phyloP scores from a whole-genome alignment of 2,113 vertebrate species.

The Odontesthes bonariensis region DNA sequence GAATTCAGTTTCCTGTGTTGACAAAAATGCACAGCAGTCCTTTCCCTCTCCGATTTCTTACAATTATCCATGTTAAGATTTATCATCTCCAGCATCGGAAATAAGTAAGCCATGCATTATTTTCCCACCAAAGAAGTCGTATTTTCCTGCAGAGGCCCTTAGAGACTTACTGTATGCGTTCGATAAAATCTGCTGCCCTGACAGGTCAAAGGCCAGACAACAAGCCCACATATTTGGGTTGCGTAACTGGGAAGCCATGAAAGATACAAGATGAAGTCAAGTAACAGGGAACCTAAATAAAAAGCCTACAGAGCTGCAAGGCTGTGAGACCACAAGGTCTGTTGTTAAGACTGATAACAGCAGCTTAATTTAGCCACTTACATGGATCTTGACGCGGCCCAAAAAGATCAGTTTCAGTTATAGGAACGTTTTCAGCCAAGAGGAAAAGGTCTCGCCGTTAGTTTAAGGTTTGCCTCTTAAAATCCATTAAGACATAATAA shows the following conservation, averaged over 20 bases:
- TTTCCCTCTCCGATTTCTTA: slow-evolving; percentile 15
- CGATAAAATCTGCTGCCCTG: not conserved
- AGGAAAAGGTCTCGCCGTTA: too few relatives aligned
- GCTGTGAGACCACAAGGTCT: not conserved
- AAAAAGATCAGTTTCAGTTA: too few relatives aligned
- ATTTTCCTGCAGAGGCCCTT: slow-evolving; percentile 4
- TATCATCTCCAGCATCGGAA: slow-evolving; percentile 2
- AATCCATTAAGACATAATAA: too few relatives aligned
- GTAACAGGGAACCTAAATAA: not conserved
- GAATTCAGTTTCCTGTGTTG: slow-evolving; percentile 77
- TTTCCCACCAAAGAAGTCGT: not conserved
- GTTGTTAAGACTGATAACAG: not conserved
- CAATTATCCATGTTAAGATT: not conserved
- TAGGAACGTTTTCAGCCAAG: too few relatives aligned
- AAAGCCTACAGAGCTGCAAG: not conserved
- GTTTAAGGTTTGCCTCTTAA: too few relatives aligned
- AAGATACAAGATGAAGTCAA: not conserved
- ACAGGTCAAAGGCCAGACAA: not conserved
- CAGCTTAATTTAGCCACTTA: not conserved
- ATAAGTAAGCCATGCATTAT: slow-evolving; percentile 9
- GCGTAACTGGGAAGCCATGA: slow-evolving; percentile 4
- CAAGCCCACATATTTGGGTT: not conserved
- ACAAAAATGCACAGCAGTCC: slow-evolving; percentile 28
- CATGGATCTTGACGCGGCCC: not conserved
- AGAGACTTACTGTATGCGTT: not conserved